Base-by-base conservation (phyloP, 2,797 vertebrate genomes). In the Macropodus opercularis region DNA sequence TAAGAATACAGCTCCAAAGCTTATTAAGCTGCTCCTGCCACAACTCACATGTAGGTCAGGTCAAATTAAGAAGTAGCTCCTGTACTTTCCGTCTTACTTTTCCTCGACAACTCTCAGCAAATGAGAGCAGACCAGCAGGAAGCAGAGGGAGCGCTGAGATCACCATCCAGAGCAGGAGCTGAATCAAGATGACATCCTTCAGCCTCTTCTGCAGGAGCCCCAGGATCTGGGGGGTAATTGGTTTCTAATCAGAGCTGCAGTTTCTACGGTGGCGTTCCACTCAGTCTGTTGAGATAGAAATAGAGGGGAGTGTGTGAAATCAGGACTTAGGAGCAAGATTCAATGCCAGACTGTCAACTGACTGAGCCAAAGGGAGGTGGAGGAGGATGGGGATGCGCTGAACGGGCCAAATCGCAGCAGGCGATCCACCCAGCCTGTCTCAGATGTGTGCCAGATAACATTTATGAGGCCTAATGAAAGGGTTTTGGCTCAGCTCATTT, bases 201-300 rank as follows among this genome's bases (percentile, higher is more conserved):
- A 32, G 77, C 75, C 40, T 81, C 29, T 55, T 54, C 71, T 65
- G 56, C 48, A 35, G 59, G 43, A 58, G 74, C 72, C 32, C 51
- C 12, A 3, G 61, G 73, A 84, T 83, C 69, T 62, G 32, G 50
- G 54, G 34, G 12, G 31, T 86, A 85, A 87, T 85, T 87, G 86
- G 57, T 82, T 86, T 84, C 77, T 88, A 84, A 89, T 87, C 86
- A 86, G 79, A 68, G 80, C 73, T 32, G 53, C 66, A 23, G 56
- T 58, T 80, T 78, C 49, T 44, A 57, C 27, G 3, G 38, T 29
- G 63, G 35, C 17, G 18, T 56, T 72, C 46, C 3, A 50, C 80
- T 77, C 72, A 56, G 75, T 63, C 65, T 72, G 66, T 39, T 36
- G 44, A 54, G 74, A 83, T 69, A 51, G 75, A 77, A 85, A 77